These are phyloP conservation scores for Mechanitis mazaeus DNA, from an alignment of 2,888 invertebrate species.

Conservation along the genomic window DNA sequence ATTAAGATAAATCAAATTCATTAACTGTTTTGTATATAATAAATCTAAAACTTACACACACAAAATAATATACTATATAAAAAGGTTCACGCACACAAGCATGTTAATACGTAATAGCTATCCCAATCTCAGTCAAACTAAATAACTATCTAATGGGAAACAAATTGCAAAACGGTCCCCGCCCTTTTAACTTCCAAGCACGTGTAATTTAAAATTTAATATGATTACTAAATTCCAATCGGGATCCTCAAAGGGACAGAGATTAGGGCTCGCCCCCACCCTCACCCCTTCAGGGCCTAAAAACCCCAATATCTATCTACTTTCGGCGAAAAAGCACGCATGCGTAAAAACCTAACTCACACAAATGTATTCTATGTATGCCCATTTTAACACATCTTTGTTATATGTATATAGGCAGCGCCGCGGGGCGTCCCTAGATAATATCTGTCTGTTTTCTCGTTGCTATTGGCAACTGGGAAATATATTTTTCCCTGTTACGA, in stretches of 20 bases:
- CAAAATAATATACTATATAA: not conserved
- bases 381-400: slow-evolving; percentile 50
- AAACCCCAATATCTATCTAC: slow-evolving; percentile 73
- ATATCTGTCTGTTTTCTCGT: slow-evolving; percentile 64
- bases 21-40: too few species aligned
- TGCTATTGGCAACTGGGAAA: slow-evolving; percentile 63
- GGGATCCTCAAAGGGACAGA: slow-evolving; percentile 70
- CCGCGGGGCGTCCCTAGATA: slow-evolving; percentile 51
- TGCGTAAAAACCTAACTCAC: slow-evolving; percentile 71
- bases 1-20: too few species aligned
- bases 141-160: slow-evolving; percentile 66
- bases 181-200: slow-evolving; percentile 63
- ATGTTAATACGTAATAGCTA: not conserved
- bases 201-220: slow-evolving; percentile 76
- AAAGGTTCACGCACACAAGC: slow-evolving; percentile 6
- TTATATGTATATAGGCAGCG: slow-evolving; percentile 42
- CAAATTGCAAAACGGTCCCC: slow-evolving; percentile 53
- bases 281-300: slow-evolving; percentile 55
- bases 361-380: slow-evolving; percentile 57
- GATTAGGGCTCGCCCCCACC: slow-evolving; percentile 61
- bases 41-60: not conserved
- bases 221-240: slow-evolving; percentile 77
- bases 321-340: slow-evolving; percentile 69
- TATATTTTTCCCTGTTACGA: slow-evolving; percentile 53
- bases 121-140: slow-evolving; percentile 32